Base-by-base conservation (phyloP, 2,113 vertebrate species). In the Sinosuthora webbiana region DNA sequence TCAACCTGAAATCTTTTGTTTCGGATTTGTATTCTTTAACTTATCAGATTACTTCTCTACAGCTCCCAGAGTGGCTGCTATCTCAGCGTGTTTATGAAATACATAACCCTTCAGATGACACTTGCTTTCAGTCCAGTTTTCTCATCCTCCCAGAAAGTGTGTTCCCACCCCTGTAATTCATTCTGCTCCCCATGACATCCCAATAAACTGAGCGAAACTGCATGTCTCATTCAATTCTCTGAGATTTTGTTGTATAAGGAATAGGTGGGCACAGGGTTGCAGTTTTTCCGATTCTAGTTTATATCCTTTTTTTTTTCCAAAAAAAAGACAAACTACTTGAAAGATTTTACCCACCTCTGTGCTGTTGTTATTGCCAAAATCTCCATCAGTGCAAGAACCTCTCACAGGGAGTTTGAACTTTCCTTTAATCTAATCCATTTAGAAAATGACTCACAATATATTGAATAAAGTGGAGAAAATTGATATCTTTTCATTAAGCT, bases 361-460 rank as follows among this genome's bases (percentile, higher is more conserved):
- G 89, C 80, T 87, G n/a, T 71, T 84, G 93, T 85, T 70, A 73
- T 87, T 88, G 83, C 90, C 86, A 94, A 80, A 97, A 97, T 96
- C 94, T 97, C 94, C 89, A 78, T 95, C 89, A 94, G 64, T 17
- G 4, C 85, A 89, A 93, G 86, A 94, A 62, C 68, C 89, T 97
- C 91, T 97, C 97, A 47, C 28, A 6, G 94, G 96, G 97, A 98
- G 96, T 95, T 79, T 98, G 97, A 97, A 96, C 94, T 97, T 98
- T 83, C 96, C 97, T 98, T 98, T 98, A 98, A 98, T 98, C 97
- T 97, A 98, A 98, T 98, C 97, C 97, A 97, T 98, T 98, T 98
- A 97, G 97, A 98, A 98, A 98, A 98, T 97, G 94, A 97, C 96
- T 98, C 96, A 96, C 90, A 94, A 96, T 97, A 98, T 97, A 98